These are phyloP conservation scores for Syncerus caffer DNA, from an alignment of 2,797 vertebrate genomes.

Conservation along the genomic window DNA sequence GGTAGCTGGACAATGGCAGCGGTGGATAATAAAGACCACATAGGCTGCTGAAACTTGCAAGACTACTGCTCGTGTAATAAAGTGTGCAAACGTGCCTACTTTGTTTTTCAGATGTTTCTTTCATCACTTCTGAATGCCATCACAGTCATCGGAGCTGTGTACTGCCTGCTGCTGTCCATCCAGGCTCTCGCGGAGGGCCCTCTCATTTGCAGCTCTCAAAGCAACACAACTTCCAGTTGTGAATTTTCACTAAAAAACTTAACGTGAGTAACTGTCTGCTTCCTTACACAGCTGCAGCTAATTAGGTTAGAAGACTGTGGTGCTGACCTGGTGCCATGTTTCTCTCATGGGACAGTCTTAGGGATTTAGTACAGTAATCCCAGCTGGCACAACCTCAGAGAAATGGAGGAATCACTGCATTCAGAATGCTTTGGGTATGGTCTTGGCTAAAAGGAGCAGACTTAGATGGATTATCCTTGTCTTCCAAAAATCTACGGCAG, in stretches of 20 bases:
- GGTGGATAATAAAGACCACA: no score
- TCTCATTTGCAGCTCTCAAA: conserved; percentile 53
- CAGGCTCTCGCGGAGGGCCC: conserved; percentile 54
- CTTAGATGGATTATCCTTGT: not conserved
- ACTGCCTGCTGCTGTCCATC: conserved; percentile 43
- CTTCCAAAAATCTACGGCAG: not conserved
- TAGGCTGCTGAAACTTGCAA: not conserved
- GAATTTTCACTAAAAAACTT: conserved; percentile 59
- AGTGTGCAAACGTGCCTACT: not conserved
- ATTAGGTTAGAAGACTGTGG: not conserved
- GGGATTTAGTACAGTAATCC: not conserved
- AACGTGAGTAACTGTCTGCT: conserved; percentile 38
- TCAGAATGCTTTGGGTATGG: not conserved
- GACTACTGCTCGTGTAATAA: fast-evolving
- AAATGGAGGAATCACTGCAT: not conserved
- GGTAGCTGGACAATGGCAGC: not conserved
- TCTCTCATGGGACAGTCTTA: not conserved
- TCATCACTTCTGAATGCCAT: conserved; percentile 66
- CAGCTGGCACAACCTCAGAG: not conserved
- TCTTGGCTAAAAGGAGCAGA: not conserved
- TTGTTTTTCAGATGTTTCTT: conserved; percentile 61
- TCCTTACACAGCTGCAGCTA: not conserved
- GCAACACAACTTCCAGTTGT: conserved; percentile 21
- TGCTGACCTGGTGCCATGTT: not conserved
- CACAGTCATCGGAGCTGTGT: conserved; percentile 58